Evolutionary conservation across 2,113 vertebrate species (phyloP).

Genomic region (Anguilla japonica): DNA sequence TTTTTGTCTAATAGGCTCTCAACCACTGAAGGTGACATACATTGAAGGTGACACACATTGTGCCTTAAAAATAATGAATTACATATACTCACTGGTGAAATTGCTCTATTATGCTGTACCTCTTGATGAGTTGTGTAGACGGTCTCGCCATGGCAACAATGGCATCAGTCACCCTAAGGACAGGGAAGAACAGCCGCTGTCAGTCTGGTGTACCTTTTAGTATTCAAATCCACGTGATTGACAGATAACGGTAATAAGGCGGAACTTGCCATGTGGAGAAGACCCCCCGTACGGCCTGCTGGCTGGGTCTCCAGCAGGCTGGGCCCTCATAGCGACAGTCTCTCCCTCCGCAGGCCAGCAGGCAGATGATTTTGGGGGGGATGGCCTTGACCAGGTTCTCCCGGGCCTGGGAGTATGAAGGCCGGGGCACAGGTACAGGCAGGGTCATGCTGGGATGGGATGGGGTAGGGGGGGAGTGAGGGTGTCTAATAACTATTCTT

Average conservation of each 20-base stretch:
- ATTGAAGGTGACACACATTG: no score
- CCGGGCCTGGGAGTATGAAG: conserved; percentile 74
- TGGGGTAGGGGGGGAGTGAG: background rate
- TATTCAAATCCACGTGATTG: background rate
- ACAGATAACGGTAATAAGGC: background rate
- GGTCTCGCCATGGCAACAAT: conserved; percentile 77
- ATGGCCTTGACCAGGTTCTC: conserved; percentile 74
- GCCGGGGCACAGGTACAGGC: conserved; percentile 63
- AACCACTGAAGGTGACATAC: no score
- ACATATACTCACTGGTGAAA: conserved; percentile 64
- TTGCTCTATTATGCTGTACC: conserved; percentile 74
- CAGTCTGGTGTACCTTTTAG: background rate
- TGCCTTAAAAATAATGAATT: background rate
- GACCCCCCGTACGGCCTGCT: conserved; percentile 72
- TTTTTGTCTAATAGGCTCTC: no score
- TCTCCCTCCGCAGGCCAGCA: conserved; percentile 71
- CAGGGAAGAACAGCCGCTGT: background rate
- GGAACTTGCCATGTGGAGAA: conserved; percentile 74
- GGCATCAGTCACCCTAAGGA: conserved; percentile 72
- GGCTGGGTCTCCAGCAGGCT: conserved; percentile 68
- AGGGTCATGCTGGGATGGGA: conserved; percentile 39
- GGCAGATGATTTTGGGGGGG: conserved; percentile 72
- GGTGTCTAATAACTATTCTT: background rate
- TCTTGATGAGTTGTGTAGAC: conserved; percentile 68
- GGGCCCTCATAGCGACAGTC: conserved; percentile 78